These are phyloP conservation scores for Gibbula magus DNA, from an alignment of 2,888 invertebrate species.

Conservation along the genomic window DNA sequence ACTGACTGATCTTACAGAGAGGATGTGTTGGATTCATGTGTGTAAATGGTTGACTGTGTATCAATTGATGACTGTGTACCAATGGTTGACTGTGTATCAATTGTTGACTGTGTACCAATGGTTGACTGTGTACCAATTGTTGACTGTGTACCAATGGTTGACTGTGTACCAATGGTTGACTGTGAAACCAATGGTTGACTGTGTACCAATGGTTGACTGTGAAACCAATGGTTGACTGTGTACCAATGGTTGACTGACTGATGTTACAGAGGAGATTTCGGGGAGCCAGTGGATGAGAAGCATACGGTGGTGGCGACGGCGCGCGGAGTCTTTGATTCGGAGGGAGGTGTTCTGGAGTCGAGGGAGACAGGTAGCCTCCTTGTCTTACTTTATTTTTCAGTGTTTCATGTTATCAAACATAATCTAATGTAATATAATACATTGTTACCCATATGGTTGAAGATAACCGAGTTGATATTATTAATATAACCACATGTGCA, in stretches of 20 bases:
- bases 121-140: background rate
- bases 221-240: too few relatives aligned
- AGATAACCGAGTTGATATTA: too few relatives aligned
- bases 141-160: background rate
- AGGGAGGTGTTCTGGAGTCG: slow-evolving; percentile 87
- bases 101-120: too few relatives aligned
- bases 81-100: too few relatives aligned
- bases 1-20: too few relatives aligned
- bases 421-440: background rate
- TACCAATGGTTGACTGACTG: background rate
- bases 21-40: too few relatives aligned
- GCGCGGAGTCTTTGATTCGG: slow-evolving; percentile 70
- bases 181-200: too few relatives aligned
- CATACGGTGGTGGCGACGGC: slow-evolving; percentile 74
- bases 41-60: too few relatives aligned
- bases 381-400: background rate
- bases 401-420: background rate
- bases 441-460: too few relatives aligned
- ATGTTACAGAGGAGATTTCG: slow-evolving; percentile 46
- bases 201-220: too few relatives aligned
- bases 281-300: slow-evolving; percentile 54
- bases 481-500: too few relatives aligned
- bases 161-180: background rate
- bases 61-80: too few relatives aligned
- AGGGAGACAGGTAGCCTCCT: slow-evolving; percentile 83